Percentiles rank a stretch among this genome's conserved stretches.
Conservation (phyloP, 2,797 vertebrate species). For the Pipistrellus pygmaeus region DNA sequence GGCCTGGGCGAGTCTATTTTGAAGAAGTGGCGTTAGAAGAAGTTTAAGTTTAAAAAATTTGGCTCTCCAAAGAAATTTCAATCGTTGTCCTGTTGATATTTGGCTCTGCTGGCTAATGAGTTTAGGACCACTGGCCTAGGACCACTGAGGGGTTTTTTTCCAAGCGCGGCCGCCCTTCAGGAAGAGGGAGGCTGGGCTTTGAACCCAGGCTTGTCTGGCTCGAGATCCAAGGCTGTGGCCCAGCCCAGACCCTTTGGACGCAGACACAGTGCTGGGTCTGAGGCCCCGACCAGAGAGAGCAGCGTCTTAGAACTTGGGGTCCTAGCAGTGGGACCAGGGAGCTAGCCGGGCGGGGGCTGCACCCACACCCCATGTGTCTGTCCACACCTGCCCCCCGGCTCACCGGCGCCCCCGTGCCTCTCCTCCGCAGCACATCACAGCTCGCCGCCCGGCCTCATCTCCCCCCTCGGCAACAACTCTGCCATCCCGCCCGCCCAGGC, state of each 20-base stretch:
- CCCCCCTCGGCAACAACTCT: slow-evolving; percentile 78
- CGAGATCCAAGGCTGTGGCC: background rate
- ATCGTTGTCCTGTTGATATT: no score
- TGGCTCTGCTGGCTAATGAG: no score
- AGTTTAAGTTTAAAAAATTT: no score
- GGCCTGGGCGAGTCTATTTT: no score
- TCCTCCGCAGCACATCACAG: slow-evolving; percentile 85
- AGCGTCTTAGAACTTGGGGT: background rate
- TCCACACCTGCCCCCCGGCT: background rate
- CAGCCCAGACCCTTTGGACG: background rate
- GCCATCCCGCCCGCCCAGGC: slow-evolving; percentile 69
- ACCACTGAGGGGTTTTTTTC: background rate
- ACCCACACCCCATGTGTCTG: background rate
- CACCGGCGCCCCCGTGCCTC: background rate
- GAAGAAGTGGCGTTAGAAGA: no score
- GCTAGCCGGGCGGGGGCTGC: background rate
- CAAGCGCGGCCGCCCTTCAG: background rate
- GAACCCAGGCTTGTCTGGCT: background rate
- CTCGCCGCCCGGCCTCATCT: slow-evolving; percentile 45
- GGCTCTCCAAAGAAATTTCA: no score
- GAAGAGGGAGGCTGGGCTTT: background rate
- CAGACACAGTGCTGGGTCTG: background rate
- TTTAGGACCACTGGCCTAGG: no score
- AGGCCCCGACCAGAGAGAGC: background rate
- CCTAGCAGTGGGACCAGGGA: background rate